A percentile compares a stretch with the other conserved stretches of the same genome.
Evolutionary conservation across 1,140 invertebrate genomes (phyloP).

Genomic region (Manduca sexta): DNA sequence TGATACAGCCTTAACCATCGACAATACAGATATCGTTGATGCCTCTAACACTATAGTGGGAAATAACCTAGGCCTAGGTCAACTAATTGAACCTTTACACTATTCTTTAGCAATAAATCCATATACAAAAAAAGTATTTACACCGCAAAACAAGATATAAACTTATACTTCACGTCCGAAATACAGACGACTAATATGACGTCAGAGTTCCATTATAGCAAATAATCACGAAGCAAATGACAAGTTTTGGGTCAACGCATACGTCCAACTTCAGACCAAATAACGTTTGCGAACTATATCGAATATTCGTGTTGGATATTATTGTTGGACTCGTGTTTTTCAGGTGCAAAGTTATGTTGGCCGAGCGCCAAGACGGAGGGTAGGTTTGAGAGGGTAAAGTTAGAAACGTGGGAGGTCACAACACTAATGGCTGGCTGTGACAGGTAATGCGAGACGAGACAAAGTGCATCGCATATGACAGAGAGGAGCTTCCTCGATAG

Average conservation of each 20-base stretch:
- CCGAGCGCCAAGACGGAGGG: constrained; percentile 40
- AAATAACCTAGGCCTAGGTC: no score
- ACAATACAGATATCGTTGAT: no score
- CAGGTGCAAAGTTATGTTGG: constrained; percentile 22
- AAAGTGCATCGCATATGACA: constrained; percentile 67
- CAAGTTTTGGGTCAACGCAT: constrained; percentile 58
- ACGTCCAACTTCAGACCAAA: constrained; percentile 14
- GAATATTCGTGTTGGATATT: not conserved
- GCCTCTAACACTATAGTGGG: no score
- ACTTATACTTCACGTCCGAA: no score
- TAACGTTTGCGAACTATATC: not conserved
- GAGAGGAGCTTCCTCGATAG: constrained; percentile 30
- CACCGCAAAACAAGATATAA: not conserved
- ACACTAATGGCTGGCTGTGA: constrained; percentile 61
- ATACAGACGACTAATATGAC: constrained; percentile 35
- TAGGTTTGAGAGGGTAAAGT: constrained; percentile 59
- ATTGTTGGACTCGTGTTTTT: constrained; percentile 7
- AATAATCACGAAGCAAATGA: constrained; percentile 66
- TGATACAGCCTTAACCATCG: no score
- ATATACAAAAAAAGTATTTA: no score
- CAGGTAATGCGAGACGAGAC: constrained; percentile 66
- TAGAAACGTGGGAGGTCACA: constrained; percentile 53
- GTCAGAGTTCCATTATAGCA: constrained; percentile 34
- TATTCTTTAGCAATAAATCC: no score
- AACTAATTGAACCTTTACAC: no score